Evolutionary conservation across 2,888 invertebrate species (phyloP), one percentile per base, ranked within the genome.

Genomic region (Synanthedon myopaeformis): DNA sequence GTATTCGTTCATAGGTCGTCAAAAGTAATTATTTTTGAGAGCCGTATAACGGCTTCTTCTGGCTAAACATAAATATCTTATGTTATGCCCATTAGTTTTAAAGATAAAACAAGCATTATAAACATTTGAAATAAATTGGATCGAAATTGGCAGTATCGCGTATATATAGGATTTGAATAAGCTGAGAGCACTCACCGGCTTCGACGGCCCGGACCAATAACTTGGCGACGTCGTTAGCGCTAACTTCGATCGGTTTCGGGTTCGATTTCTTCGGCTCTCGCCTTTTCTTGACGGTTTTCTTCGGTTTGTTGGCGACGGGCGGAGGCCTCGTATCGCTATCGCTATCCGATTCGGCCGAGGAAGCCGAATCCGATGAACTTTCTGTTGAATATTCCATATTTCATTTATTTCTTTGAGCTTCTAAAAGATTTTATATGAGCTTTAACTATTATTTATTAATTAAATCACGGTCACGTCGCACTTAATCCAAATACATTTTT

Each of bases 121-220:
- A 35, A 35, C 35, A 35, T 35, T 35, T 35, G 35, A 35, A 35
- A 35, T 35, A 35, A 35, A 35, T 35, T 35, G 35, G 35, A 35
- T 35, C 10, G 35, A 35, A 35, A 35, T 35, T 35, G 35, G 35
- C 35, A 28, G 28, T 28, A 28, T 6, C 4, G 28, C 6, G 42
- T 42, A 12, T 51, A 51, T 45, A 12, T 51, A 41, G 4, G 41
- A 35, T 41, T 23, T 35, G 13, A 28, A 28, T 51, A 28, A 19
- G 13, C 10, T n/a, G 35, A 49, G 14, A 14, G 49, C 17, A 66
- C 70, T 72, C 72, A 87, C 88, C 85, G 58, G 68, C 74, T 62
- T 85, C 79, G 45, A 86, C 85, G 55, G 85, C 82, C 55, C 74
- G 65, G 42, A 85, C 72, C 58, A 88, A 63, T 54, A 86, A 65